Base-by-base conservation (phyloP, 2,888 invertebrate species). In the Synanthedon formicaeformis region DNA sequence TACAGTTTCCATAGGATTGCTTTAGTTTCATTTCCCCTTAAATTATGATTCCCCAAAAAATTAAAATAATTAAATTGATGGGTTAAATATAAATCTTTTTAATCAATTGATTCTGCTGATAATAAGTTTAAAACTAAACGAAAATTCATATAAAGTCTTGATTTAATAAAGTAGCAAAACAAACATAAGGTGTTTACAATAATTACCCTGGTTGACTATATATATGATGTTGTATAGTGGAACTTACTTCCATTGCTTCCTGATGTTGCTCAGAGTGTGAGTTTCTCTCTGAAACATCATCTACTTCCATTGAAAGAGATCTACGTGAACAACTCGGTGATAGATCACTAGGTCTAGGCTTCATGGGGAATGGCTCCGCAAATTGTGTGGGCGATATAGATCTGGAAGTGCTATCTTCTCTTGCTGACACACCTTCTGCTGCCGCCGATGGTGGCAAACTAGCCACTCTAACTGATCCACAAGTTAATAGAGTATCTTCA, bases 291-390 rank as follows among this genome's bases (percentile, higher is more conserved):
- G 85, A 82, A 34, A 74, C 69, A 67, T 87, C 86, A 77, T 87
- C 86, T 40, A 87, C 86, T 63, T 87, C 86, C 86, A 87, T 87
- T 3, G 86, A 87, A 5, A 86, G 69, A 48, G 86, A 87, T 51
- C 86, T 76, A 51, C 86, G 66, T 41, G 86, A 87, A 58, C 85
- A 87, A 62, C 86, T 86, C 2, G 86, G 85, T n/a, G 85, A 86
- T 11, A 81, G 77, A 70, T 73, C 78, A 57, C 59, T 76, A 40
- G 73, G 71, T 52, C 83, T 61, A 0, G 80, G 81, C 52, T 78
- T 62, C 13, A 86, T 81, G 14, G 86, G 84, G 12, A 84, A 75
- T 5, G 86, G 86, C 58, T 87, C 86, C 6, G 69, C 85, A 80
- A 87, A 87, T 64, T 86, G 86, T 59, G 84, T 72, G 52, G 86